These are phyloP conservation scores for Fulmarus glacialis DNA, from an alignment of 2,113 vertebrate genomes.

Conservation along the genomic window DNA sequence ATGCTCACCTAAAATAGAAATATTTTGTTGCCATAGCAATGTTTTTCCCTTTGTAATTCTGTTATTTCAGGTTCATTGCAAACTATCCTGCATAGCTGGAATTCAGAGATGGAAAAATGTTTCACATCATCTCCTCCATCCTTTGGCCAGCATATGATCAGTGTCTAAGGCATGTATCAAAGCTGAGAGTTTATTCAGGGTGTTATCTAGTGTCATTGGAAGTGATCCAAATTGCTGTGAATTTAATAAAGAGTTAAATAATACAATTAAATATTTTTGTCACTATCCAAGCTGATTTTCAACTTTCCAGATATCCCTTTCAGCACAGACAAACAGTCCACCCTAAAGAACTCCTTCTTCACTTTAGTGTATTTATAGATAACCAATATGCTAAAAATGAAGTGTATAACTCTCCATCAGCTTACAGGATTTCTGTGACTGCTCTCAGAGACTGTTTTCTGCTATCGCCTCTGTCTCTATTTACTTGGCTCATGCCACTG, in stretches of 20 bases:
- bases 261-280: neutral
- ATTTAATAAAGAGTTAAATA: neutral
- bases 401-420: neutral
- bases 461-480: neutral
- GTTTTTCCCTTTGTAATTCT: slow-evolving; percentile 44
- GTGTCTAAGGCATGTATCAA: neutral
- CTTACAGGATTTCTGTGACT: neutral
- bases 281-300: neutral
- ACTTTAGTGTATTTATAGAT: neutral
- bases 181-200: neutral
- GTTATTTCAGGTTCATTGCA: slow-evolving; percentile 35
- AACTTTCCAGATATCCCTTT: neutral
- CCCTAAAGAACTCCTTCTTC: neutral
- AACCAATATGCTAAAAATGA: neutral
- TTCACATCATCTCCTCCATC: neutral
- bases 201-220: neutral
- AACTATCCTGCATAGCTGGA: neutral
- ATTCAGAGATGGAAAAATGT: neutral
- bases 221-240: neutral
- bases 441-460: neutral
- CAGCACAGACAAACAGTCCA: neutral
- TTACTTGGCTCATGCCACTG: neutral
- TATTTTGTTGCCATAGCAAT: slow-evolving; percentile 68
- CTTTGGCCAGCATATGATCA: neutral
- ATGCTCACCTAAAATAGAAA: slow-evolving; percentile 56